Percentiles rank a stretch among this genome's conserved stretches.
Evolutionary conservation across 2,113 vertebrate species (phyloP).

Genomic region (Ictidomys tridecemlineatus): DNA sequence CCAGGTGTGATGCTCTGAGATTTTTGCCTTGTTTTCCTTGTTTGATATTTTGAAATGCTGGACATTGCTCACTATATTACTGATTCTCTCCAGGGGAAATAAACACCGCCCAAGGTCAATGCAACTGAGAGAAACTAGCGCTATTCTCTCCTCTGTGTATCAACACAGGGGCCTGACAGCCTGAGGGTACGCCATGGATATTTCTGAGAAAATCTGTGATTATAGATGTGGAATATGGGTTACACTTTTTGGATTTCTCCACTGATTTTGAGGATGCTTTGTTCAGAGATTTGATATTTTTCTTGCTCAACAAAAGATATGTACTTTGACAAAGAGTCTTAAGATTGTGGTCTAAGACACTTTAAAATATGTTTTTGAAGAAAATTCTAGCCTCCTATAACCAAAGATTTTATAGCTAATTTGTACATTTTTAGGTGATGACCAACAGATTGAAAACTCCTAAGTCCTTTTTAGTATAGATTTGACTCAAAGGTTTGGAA

Average conservation of each 20-base stretch:
- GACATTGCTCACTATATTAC: not conserved
- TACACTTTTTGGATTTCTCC: not conserved
- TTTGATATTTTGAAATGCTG: not conserved
- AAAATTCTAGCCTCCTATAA: not conserved
- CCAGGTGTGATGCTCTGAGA: not conserved
- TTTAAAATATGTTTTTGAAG: not conserved
- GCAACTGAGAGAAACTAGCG: not conserved
- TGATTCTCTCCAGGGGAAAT: not conserved
- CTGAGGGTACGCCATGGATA: not conserved
- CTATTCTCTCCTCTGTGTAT: not conserved
- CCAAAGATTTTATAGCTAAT: constrained; percentile 1
- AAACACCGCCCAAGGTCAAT: not conserved
- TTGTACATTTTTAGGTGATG: not conserved
- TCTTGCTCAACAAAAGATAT: not conserved
- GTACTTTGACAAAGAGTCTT: not conserved
- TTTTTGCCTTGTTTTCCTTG: not conserved
- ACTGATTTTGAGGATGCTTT: not conserved
- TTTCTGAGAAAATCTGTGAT: constrained; percentile 1
- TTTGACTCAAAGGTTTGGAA: not conserved
- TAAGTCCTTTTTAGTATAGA: not conserved
- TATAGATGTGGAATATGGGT: not conserved
- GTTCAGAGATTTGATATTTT: not conserved
- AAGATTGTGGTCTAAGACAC: not conserved
- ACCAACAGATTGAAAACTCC: not conserved
- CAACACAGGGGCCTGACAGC: not conserved